These are phyloP conservation scores for Andricus quercusramuli DNA, from an alignment of 2,888 invertebrate genomes.

Conservation along the genomic window DNA sequence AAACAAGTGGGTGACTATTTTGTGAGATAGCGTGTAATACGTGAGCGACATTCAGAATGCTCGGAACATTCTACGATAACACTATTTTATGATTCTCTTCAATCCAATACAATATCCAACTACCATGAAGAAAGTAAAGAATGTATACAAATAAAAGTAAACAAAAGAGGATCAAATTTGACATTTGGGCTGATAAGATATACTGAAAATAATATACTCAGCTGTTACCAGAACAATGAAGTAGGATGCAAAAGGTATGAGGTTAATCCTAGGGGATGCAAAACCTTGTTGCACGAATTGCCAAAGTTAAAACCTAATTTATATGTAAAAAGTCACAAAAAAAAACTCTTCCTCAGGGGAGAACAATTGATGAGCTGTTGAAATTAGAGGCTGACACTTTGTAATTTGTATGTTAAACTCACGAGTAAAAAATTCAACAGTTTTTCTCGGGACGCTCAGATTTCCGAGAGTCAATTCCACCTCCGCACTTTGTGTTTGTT, in stretches of 20 bases:
- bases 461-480: not conserved
- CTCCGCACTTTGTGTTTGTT: not conserved
- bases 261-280: not conserved
- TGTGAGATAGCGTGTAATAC: not conserved
- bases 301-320: too few species aligned
- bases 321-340: not conserved
- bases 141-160: not conserved
- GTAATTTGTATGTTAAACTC: not conserved
- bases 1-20: constrained; percentile 14
- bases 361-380: not conserved
- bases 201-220: not conserved
- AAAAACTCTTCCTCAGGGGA: not conserved
- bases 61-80: not conserved
- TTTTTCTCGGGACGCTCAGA: not conserved
- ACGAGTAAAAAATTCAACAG: not conserved
- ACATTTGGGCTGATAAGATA: not conserved
- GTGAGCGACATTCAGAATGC: not conserved
- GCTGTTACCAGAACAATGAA: not conserved
- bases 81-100: not conserved
- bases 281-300: too few species aligned
- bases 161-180: not conserved
- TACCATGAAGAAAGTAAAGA: not conserved
- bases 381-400: not conserved
- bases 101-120: not conserved
- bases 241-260: not conserved